Evolutionary conservation across 2,888 invertebrate genomes (phyloP), one percentile per base, ranked within the genome.

Genomic region (Eupeodes latifasciatus): DNA sequence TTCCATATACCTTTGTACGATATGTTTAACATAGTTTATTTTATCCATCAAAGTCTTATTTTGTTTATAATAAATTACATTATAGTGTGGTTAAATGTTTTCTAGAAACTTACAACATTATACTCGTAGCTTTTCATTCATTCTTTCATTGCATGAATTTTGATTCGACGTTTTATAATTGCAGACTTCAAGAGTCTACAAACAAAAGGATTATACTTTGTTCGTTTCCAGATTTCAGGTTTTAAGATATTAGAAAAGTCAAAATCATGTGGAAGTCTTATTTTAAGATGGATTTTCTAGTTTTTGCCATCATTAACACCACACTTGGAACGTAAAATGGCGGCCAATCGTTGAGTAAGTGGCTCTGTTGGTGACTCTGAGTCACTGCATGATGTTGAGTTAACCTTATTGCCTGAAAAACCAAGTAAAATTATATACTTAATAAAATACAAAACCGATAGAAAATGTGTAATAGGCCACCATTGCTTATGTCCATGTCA

Each of bases 321-420:
- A 89, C 93, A 94, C 72, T 94, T 94, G 67, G 93, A 93, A 51
- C 92, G 92, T 53, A 93, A 89, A 53, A 94, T 93, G 74, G 94
- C 94, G 5, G 93, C 94, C 86, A 94, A 90, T 47, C 94, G 91
- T 83, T 93, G 93, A 12, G 93, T 93, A 40, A 93, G 90, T 57
- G 93, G 93, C 87, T 93, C 93, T 78, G 93, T 94, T 75, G 93
- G 93, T 9, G 93, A 94, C 81, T 93, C 93, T 27, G 93, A 93
- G 71, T 94, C 93, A 89, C 94, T 94, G 91, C 94, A 93, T 5
- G 94, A 94, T 51, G 93, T 91, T 51, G 94, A 93, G 19, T 92
- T 91, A 40, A 93, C 89, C 89, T 92, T 94, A 81, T 93, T 93
- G 66, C 93, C 93, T 93, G 75, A 19, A 72, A 71, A 19, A 72